These are phyloP conservation scores for Sinella curviseta DNA, from an alignment of 1,140 invertebrate genomes.

Conservation along the genomic window DNA sequence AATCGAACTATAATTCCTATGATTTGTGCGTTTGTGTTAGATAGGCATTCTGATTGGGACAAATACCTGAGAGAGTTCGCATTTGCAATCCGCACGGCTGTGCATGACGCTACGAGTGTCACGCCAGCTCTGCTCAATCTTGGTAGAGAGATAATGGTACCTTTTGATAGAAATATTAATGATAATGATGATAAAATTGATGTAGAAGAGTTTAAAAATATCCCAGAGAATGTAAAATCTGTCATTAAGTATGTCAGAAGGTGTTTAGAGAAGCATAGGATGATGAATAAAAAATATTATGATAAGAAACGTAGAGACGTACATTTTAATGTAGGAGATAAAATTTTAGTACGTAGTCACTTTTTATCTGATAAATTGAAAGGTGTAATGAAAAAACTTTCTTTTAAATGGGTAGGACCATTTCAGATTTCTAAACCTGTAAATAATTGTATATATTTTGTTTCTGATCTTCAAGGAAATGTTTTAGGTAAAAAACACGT, in stretches of 20 bases:
- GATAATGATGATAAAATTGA: too few relatives aligned
- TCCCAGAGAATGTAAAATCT: constrained; percentile 26
- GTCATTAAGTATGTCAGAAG: constrained; percentile 26
- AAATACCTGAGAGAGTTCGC: constrained; percentile 53
- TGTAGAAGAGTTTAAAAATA: neutral
- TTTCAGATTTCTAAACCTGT: neutral
- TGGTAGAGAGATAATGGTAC: constrained; percentile 51
- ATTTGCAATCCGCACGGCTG: constrained; percentile 56
- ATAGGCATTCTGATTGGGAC: constrained; percentile 53
- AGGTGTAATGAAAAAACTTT: constrained; percentile 21
- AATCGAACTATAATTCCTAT: constrained; percentile 56
- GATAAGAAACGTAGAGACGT: constrained; percentile 15
- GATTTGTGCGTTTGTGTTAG: constrained; percentile 52
- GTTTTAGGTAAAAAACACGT: constrained; percentile 10
- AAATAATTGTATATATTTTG: neutral
- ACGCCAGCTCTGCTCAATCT: constrained; percentile 55
- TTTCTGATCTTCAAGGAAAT: neutral
- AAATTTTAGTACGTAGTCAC: neutral
- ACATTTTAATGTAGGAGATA: constrained; percentile 31
- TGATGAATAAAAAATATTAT: constrained; percentile 25
- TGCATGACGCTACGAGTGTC: constrained; percentile 51
- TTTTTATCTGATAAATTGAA: neutral
- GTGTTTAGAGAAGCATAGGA: constrained; percentile 12
- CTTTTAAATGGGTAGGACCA: constrained; percentile 22
- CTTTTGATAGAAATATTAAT: constrained; percentile 26